Evolutionary conservation across 2,113 vertebrate genomes (phyloP), one percentile per base, ranked within the genome.

Genomic region (Orycteropus afer): DNA sequence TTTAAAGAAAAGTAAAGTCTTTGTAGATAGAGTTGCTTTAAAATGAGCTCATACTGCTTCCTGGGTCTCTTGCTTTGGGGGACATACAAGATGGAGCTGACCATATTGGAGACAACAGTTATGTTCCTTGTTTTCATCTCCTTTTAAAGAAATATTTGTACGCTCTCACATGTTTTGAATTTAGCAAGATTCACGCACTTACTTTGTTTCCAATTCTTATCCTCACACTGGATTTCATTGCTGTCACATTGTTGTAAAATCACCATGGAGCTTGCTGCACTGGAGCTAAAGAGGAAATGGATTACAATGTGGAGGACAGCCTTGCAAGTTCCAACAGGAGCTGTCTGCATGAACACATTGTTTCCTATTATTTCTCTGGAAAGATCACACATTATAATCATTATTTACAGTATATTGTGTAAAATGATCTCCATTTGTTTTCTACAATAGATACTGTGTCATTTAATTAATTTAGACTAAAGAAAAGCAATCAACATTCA

Each of bases 381-480:
- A 97, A 96, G 83, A 97, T 96, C 93, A 45, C 83, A 94, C 83
- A 40, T 95, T 95, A 5, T 96, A 94, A 98, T 95, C 45, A 0
- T 89, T 92, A 90, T 73, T 77, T 95, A 71, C 86, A 94, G 90
- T 92, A 71, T 65, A 92, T 94, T 47, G 25, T 32, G 45, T 95
- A 79, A 98, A 98, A 96, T 0, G 4, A 96, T 98, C 94, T 97
- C 95, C 53, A 13, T 97, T 98, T 97, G 94, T 98, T 98, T 94
- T 69, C 12, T 37, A 96, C 96, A 98, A 97, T 96, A 95, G 96
- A 94, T 96, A 82, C 13, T 2, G 90, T 97, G 97, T 97, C 69
- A 23, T 97, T 97, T 98, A 98, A 98, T 98, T 98, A 98, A 98
- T 98, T 98, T 98, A 93, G 96, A 95, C 97, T 97, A 95, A 98